A percentile compares a stretch with the other conserved stretches of the same genome.
These are phyloP conservation scores for Capra hircus DNA, from an alignment of 2,113 vertebrate species.

Conservation along the genomic window DNA sequence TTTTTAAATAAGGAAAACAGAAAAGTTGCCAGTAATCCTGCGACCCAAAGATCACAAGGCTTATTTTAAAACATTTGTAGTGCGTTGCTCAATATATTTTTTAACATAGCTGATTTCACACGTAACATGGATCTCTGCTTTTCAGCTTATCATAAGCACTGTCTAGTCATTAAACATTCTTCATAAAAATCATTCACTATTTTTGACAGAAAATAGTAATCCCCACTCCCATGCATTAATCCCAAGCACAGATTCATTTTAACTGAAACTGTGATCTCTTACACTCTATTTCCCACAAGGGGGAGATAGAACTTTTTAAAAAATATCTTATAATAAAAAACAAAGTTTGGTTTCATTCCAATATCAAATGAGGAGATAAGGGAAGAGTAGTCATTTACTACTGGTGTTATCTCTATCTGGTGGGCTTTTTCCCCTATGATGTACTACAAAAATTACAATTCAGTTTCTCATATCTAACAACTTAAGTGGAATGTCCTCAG, in stretches of 20 bases:
- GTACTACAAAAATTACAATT: background rate
- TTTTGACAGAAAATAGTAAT: background rate
- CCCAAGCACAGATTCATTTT: background rate
- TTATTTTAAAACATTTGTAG: background rate
- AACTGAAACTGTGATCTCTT: background rate
- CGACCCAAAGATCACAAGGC: background rate
- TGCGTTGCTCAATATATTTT: background rate
- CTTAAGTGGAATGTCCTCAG: background rate
- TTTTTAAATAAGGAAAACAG: background rate
- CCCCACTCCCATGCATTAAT: background rate
- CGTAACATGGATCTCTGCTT: background rate
- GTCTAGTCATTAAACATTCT: background rate
- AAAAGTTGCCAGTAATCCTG: background rate
- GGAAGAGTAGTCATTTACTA: background rate
- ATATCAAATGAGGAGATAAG: background rate
- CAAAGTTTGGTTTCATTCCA: background rate
- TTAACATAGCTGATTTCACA: background rate
- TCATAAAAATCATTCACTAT: background rate
- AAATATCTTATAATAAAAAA: background rate
- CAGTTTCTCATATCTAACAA: background rate
- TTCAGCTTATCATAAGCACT: background rate
- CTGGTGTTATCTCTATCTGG: background rate
- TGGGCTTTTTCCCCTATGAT: background rate
- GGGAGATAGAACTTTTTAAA: background rate
- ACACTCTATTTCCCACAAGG: background rate